Percentiles rank a stretch among this genome's conserved stretches.
Conservation (phyloP, 1,140 invertebrate genomes). For the Radopholus similis region DNA sequence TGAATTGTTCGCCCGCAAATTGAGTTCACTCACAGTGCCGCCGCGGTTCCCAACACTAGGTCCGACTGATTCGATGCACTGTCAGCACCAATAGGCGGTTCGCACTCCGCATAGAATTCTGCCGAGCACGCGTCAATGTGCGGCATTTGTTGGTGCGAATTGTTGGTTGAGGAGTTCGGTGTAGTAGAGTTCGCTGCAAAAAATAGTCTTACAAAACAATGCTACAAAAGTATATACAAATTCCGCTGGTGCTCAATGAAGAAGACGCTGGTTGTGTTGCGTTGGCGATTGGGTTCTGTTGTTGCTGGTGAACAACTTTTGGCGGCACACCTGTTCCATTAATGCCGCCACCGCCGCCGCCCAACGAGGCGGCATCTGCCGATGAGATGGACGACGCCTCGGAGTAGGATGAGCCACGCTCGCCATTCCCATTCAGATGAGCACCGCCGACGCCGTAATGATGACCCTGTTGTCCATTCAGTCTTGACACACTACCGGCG, state of each 20-base stretch:
- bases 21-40: background rate
- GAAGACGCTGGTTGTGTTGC: background rate
- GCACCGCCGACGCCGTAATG: background rate
- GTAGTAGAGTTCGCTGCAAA: background rate
- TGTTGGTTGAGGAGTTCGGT: background rate
- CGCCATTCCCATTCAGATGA: constrained; percentile 4
- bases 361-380: constrained; percentile 7
- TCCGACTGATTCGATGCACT: constrained; percentile 63
- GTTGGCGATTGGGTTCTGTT: background rate
- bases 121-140: constrained; percentile 34
- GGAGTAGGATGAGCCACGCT: constrained; percentile 23
- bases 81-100: constrained; percentile 67
- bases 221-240: background rate
- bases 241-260: background rate
- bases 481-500: background rate
- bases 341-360: background rate
- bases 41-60: background rate
- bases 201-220: background rate
- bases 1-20: background rate
- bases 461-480: background rate
- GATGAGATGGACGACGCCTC: constrained; percentile 28
- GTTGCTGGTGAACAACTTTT: constrained; percentile 8
- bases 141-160: constrained; percentile 16
- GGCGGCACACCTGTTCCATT: background rate
- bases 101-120: constrained; percentile 70